These are phyloP conservation scores for Labeo catla DNA, from an alignment of 2,113 vertebrate genomes.

Conservation along the genomic window DNA sequence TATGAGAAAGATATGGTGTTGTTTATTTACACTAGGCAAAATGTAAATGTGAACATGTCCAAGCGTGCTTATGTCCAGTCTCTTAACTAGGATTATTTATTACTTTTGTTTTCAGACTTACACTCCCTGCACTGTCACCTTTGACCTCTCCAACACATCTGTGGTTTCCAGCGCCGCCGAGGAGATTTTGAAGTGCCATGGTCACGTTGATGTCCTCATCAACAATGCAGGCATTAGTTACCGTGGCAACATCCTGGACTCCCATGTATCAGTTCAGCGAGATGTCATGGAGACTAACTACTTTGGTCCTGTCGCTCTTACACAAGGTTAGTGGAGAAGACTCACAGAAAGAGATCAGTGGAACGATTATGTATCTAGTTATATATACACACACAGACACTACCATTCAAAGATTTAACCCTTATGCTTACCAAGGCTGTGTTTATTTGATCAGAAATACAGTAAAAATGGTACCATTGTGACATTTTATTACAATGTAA, in stretches of 20 bases:
- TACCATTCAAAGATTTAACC: no score
- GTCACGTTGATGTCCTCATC: conserved; percentile 89
- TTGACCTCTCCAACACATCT: conserved; percentile 84
- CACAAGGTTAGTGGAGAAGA: conserved; percentile 82
- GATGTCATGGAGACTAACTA: conserved; percentile 95
- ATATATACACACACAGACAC: no score
- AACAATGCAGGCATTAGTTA: conserved; percentile 97
- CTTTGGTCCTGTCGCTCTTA: conserved; percentile 92
- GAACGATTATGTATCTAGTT: not conserved
- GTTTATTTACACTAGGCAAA: not conserved
- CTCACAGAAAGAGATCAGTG: not conserved
- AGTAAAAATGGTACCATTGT: no score
- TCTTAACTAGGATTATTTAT: not conserved
- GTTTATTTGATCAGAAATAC: no score
- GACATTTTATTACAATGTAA: no score
- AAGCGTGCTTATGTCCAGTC: not conserved
- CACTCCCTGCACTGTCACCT: conserved; percentile 80
- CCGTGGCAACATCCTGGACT: conserved; percentile 86
- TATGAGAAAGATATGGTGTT: not conserved
- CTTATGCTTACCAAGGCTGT: no score
- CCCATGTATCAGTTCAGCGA: conserved; percentile 84
- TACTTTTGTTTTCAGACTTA: conserved; percentile 70
- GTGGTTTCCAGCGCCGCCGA: conserved; percentile 75
- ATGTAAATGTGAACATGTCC: not conserved
- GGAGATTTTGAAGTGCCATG: conserved; percentile 84